phyloP scores from a whole-genome alignment of 2,113 vertebrate species.

The Sciurus niger region DNA sequence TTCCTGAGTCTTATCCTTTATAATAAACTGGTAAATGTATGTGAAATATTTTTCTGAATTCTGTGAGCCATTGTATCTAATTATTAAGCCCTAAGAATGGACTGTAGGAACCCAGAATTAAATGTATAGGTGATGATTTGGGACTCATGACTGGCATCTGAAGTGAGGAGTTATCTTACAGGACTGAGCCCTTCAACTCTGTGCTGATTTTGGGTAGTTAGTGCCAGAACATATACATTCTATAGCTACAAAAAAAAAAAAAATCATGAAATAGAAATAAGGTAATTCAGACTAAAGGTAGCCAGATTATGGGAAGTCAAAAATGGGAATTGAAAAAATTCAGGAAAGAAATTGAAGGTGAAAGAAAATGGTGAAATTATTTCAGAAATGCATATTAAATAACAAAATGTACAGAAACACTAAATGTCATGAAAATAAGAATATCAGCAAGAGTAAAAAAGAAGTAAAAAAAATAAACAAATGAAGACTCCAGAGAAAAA shows the following conservation, averaged over 20 bases:
- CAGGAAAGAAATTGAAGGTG: not conserved
- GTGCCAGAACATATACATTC: not conserved
- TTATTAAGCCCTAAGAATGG: not conserved
- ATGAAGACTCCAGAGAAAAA: not conserved
- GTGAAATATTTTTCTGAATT: not conserved
- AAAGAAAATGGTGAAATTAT: not conserved
- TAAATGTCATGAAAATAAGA: not conserved
- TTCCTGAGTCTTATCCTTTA: not conserved
- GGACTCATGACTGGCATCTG: not conserved
- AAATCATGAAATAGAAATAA: conserved; percentile 11
- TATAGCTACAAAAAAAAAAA: not conserved
- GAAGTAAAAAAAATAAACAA: not conserved
- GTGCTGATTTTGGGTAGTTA: not conserved
- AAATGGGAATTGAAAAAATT: conserved; percentile 1
- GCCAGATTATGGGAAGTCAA: not conserved
- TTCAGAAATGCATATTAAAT: conserved; percentile 29
- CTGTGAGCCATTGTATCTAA: not conserved
- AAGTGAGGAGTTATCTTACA: not conserved
- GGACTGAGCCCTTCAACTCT: not conserved
- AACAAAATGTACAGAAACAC: not conserved
- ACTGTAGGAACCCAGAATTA: not conserved
- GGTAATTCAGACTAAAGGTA: conserved; percentile 35
- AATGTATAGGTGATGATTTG: not conserved
- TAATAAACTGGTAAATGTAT: not conserved
- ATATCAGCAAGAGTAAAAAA: not conserved